Conservation (phyloP, 2,888 invertebrate genomes). For the Melanostoma scalare region DNA sequence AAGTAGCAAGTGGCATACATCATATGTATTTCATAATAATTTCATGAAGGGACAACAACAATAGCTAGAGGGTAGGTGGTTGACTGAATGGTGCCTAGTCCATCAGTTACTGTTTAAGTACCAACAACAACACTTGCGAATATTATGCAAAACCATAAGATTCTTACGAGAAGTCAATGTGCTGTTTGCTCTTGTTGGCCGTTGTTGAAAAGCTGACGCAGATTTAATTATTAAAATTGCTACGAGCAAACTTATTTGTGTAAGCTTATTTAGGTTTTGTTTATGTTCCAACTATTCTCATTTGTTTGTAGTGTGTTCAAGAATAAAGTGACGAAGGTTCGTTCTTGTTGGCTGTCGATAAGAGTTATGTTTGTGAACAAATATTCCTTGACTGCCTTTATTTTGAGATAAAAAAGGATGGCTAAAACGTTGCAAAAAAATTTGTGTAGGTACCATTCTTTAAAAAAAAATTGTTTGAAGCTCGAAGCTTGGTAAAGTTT, state of each 20-base stretch:
- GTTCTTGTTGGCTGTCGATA: too few species aligned
- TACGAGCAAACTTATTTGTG: neutral
- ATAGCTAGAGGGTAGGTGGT: conserved; percentile 1
- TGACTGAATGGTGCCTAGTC: neutral
- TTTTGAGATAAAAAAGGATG: too few species aligned
- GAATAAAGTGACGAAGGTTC: too few species aligned
- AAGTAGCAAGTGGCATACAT: conserved; percentile 13
- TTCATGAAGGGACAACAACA: neutral
- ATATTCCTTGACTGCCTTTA: too few species aligned
- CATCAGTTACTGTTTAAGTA: too few species aligned
- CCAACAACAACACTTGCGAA: neutral
- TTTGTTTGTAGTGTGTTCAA: too few species aligned
- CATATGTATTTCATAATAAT: neutral
- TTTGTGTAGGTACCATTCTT: too few species aligned
- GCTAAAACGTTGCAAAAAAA: too few species aligned
- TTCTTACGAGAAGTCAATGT: neutral
- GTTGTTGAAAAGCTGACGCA: conserved; percentile 2
- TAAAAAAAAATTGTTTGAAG: too few species aligned
- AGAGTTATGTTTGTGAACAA: too few species aligned
- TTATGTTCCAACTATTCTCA: neutral
- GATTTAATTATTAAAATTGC: conserved; percentile 8
- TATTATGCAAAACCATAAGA: conserved; percentile 6
- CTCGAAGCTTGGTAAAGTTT: too few species aligned
- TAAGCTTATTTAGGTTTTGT: conserved; percentile 1
- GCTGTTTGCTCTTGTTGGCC: neutral